Conservation (phyloP, 2,888 invertebrate species). For the Ornithoptera priamus region DNA sequence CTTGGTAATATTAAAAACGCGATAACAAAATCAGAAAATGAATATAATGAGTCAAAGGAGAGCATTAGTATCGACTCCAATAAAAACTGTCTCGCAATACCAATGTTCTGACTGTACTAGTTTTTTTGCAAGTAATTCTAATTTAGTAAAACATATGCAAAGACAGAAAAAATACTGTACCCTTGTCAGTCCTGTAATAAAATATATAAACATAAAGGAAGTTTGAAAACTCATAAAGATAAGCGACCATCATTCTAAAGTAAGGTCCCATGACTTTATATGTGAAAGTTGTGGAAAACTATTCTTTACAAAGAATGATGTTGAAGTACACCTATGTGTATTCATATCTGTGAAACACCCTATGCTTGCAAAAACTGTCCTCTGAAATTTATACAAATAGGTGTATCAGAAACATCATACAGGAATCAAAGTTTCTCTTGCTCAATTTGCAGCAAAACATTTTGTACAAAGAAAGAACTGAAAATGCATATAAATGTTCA, state of each 20-base stretch:
- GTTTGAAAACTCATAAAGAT: slow-evolving; percentile 55
- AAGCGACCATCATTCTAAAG: slow-evolving; percentile 49
- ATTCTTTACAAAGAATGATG: slow-evolving; percentile 57
- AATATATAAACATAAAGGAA: slow-evolving; percentile 54
- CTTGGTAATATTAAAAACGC: slow-evolving; percentile 25
- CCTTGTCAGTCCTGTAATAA: slow-evolving; percentile 57
- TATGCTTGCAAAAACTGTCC: slow-evolving; percentile 58
- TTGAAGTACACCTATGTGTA: slow-evolving; percentile 60
- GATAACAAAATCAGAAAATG: neutral
- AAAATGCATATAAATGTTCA: slow-evolving; percentile 57
- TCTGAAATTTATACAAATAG: slow-evolving; percentile 55
- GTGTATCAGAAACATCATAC: slow-evolving; percentile 58
- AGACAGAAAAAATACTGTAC: slow-evolving; percentile 51
- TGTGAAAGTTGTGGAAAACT: slow-evolving; percentile 69
- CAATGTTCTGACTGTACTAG: slow-evolving; percentile 53
- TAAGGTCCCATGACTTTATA: slow-evolving; percentile 53
- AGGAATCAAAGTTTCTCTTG: slow-evolving; percentile 55
- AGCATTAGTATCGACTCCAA: slow-evolving; percentile 34
- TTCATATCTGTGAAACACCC: slow-evolving; percentile 68
- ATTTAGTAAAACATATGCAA: slow-evolving; percentile 54
- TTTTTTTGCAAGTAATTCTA: slow-evolving; percentile 49
- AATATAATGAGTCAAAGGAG: slow-evolving; percentile 31
- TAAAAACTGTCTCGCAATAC: slow-evolving; percentile 14
- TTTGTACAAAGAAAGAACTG: slow-evolving; percentile 60
- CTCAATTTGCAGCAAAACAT: slow-evolving; percentile 55